Base-by-base conservation (phyloP, 2,113 vertebrate genomes). In the Mirounga angustirostris region DNA sequence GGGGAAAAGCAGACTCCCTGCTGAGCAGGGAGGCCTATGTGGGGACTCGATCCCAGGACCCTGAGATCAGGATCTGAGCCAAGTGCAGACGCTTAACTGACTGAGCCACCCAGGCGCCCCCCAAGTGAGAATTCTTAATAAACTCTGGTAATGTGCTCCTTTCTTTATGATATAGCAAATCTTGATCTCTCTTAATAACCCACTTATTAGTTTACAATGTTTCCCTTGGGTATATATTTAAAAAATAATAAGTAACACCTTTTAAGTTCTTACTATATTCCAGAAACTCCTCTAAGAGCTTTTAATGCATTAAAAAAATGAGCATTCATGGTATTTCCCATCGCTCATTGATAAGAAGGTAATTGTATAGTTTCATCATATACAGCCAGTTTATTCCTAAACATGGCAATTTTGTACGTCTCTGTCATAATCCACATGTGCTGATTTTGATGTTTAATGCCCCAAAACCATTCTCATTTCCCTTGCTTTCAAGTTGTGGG, bases 161-260 rank as follows among this genome's bases (percentile, higher is more conserved):
- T 95, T 96, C 85, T 43, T 91, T 80, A 87, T 21, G 18, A 43
- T 46, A 40, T 80, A 83, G 56, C 84, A 91, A 74, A 63, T 43
- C 19, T 89, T 63, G 58, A 58, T 86, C 71, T 82, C 65, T 94
- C 93, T 80, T 73, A 95, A 93, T 69, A 82, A 61, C 4, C 11
- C 1, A 54, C 36, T 59, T 95, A 88, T 9, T 88, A 40, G n/a
- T 89, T 92, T 61, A 91, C 4, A 50, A 78, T 22, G 4, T 79
- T 96, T 93, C 15, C 43, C 76, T 91, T 88, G 28, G 61, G 24
- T 88, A 91, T 93, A 89, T 88, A 58, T 67, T 33, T 1, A 69
- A 69, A 84, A 33, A 89, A 73, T 50, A 85, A 79, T 22, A 76
- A 59, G 40, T 43, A 78, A 80, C 19, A 74, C 33, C 26, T 58